Conservation (phyloP, 2,888 invertebrate species). For the Hyposoter didymator region DNA sequence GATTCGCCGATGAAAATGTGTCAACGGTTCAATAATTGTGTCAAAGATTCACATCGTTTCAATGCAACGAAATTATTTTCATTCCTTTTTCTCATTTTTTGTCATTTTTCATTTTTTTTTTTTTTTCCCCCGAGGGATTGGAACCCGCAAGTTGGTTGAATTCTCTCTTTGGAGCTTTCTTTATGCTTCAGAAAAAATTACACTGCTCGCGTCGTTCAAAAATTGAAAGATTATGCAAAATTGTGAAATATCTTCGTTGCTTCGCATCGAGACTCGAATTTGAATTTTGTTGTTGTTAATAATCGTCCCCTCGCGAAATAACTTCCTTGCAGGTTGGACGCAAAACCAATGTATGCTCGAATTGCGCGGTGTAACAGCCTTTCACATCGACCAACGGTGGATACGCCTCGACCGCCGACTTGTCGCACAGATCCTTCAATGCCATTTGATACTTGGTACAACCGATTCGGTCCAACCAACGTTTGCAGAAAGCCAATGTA, state of each 20-base stretch:
- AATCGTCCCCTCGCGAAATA: constrained; percentile 98
- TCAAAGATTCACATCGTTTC: constrained; percentile 4
- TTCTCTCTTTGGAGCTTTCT: background rate
- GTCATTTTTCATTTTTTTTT: background rate
- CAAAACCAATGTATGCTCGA: constrained; percentile 98
- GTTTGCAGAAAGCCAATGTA: constrained; percentile 98
- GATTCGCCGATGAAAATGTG: constrained; percentile 3
- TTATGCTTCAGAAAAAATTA: background rate
- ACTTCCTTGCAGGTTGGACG: constrained; percentile 99
- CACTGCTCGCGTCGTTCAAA: background rate
- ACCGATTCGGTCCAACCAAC: constrained; percentile 99
- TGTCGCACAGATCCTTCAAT: constrained; percentile 98
- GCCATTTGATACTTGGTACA: constrained; percentile 99
- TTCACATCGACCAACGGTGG: constrained; percentile 98
- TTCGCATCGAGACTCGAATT: background rate
- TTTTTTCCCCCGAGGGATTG: background rate
- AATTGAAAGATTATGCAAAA: background rate
- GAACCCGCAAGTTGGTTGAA: background rate
- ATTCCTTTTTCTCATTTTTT: background rate
- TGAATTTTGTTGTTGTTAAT: constrained; percentile 85
- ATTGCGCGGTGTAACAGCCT: constrained; percentile 99
- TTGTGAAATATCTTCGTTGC: background rate
- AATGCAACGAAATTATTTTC: background rate
- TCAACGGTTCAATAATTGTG: background rate
- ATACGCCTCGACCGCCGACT: constrained; percentile 98